Evolutionary conservation across 53 echinoderm and acorn worm genomes (phyloP).

Genomic region (Holothuria leucospilota): DNA sequence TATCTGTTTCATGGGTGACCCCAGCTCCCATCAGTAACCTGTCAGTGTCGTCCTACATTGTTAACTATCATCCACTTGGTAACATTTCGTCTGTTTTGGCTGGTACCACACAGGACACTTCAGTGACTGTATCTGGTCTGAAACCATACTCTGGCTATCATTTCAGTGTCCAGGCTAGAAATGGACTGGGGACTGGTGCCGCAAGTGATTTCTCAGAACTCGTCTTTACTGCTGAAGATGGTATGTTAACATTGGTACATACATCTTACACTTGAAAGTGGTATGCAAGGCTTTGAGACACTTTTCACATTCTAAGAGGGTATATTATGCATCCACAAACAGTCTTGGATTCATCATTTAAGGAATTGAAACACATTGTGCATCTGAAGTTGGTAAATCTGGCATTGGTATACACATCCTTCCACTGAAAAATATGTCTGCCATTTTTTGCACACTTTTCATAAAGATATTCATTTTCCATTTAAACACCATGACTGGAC

Average conservation of each 20-base stretch:
- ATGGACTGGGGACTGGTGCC: constrained; percentile 73
- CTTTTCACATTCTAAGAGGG: too few relatives aligned
- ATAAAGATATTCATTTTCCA: too few relatives aligned
- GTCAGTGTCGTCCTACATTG: constrained; percentile 54
- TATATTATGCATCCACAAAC: too few relatives aligned
- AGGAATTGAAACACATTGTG: too few relatives aligned
- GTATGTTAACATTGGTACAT: constrained; percentile 54
- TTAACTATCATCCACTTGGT: constrained; percentile 38
- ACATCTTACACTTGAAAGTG: too few relatives aligned
- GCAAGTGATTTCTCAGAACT: constrained; percentile 65
- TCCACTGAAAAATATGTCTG: too few relatives aligned
- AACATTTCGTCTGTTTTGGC: constrained; percentile 33
- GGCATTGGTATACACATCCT: too few relatives aligned
- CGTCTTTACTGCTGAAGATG: constrained; percentile 67
- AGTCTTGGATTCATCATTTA: too few relatives aligned
- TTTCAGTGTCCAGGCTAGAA: constrained; percentile 71
- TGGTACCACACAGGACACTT: constrained; percentile 33
- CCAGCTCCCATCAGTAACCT: constrained; percentile 70
- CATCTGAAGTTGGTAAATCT: too few relatives aligned
- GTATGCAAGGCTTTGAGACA: too few relatives aligned
- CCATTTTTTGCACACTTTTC: too few relatives aligned
- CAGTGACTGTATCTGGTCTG: constrained; percentile 54
- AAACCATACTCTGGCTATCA: constrained; percentile 74
- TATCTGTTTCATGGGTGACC: constrained; percentile 65
- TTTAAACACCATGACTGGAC: too few relatives aligned